Base-by-base conservation (phyloP, 2,113 vertebrate species). In the Pteronura brasiliensis region DNA sequence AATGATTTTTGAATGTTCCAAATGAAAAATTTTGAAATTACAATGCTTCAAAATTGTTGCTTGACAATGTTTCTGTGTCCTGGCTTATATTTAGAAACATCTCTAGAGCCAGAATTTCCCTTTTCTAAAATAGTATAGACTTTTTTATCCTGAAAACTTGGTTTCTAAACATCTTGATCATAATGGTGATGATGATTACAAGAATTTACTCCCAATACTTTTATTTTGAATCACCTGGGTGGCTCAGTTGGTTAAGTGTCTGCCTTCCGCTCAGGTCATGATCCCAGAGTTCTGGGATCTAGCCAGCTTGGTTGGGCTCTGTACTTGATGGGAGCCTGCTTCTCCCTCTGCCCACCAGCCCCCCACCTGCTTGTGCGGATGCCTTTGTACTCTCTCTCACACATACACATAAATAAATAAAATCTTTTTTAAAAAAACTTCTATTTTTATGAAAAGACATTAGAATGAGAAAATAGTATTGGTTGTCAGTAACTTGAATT, bases 391-490 rank as follows among this genome's bases (percentile, higher is more conserved):
- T 27, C 18, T 69, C 34, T 69, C 34, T 69, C 18, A 2, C 65
- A 18, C 65, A 17, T 31, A 34, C 65, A 34, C 7, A 17, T 31
- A 67, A 8, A 20, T 36, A n/a, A 69, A 69, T 69, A 36, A 69
- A 69, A 10, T 20, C 3, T 69, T 69, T 93, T 95, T 69, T 47
- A 1, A 27, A 63, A 52, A 95, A 59, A 13, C 6, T 29, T 63
- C 84, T 80, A 65, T 57, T 93, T 97, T 95, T 84, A 81, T 36
- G 15, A 71, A 92, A 94, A 90, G 14, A 91, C 15, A 76, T 57
- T 42, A 86, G 31, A 87, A 87, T 31, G 34, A 94, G 49, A 88
- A 77, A 90, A 67, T 15, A 69, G 21, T 39, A 95, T 76, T 81
- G 25, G 25, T n/a, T 84, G 39, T 39, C 39, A 83, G 31, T 69